Evolutionary conservation across 2,888 invertebrate species (phyloP), one percentile per base, ranked within the genome.

Genomic region (Papilio protenor): DNA sequence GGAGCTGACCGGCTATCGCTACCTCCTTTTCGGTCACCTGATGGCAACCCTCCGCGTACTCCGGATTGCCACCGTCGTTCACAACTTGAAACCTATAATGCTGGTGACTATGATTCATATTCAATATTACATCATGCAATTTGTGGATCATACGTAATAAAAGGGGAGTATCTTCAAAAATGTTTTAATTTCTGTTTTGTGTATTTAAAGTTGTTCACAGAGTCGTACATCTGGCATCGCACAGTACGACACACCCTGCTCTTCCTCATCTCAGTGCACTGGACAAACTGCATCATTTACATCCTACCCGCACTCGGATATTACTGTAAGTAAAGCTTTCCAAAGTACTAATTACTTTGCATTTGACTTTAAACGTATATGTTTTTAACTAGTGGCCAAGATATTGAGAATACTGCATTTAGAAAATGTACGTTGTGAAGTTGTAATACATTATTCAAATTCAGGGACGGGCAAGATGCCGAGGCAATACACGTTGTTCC

Each of bases 231-330:
- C 47, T 83, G 84, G 78, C 86, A 85, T 76, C 87, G 88, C 0
- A 33, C 83, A 10, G 79, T 85, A 11, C 84, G 82, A 3, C 85
- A 87, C 77, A 12, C 73, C 0, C 40, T 86, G 3, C 71, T 89
- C 40, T 88, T 90, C 79, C 2, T 83, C 2, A 75, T 90, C 16
- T 84, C 87, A 0, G 81, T 85, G 18, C 91, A 92, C 81, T 88
- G 86, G 86, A 86, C 88, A 81, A 84, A 84, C 80, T 91, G 91
- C 79, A 75, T 88, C 71, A 82, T 89, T 52, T 91, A 87, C 80
- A 57, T 88, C 11, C 83, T 87, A 0, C 81, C 89, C 0, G 81
- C 87, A 49, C 11, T 85, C 2, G 21, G 76, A 0, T 86, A 87
- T 49, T 91, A 91, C 79, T 88, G 91, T 91, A 79, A 88, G 89